Conservation (phyloP, 2,113 vertebrate species). For the Perca fluviatilis region DNA sequence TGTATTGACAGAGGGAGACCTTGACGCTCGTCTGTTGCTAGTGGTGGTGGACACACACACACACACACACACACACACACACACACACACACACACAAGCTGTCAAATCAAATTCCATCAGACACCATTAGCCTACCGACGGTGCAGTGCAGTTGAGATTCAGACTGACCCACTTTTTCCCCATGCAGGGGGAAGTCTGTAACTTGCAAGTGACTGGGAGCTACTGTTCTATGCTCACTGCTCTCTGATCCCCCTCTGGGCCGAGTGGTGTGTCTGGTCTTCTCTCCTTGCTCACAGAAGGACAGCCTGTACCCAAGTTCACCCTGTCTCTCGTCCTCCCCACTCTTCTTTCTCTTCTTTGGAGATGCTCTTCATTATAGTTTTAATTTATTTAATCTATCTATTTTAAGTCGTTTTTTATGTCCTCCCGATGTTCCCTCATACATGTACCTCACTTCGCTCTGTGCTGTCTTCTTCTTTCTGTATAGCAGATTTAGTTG, state of each 20-base stretch:
- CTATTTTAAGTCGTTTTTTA: not conserved
- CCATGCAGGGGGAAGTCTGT: slow-evolving; percentile 36
- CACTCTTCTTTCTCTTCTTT: not conserved
- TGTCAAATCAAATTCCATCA: slow-evolving; percentile 57
- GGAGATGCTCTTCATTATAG: not conserved
- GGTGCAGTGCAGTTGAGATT: slow-evolving; percentile 52
- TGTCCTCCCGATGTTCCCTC: not conserved
- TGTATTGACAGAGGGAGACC: slow-evolving; percentile 47
- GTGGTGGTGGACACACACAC: not conserved
- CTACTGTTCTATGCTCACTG: slow-evolving; percentile 7
- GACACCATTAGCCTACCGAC: not conserved
- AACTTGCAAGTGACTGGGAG: slow-evolving; percentile 29
- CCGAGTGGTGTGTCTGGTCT: slow-evolving; percentile 27
- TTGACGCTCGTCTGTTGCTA: slow-evolving; percentile 41
- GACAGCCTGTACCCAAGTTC: slow-evolving; percentile 49
- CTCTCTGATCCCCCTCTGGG: slow-evolving; percentile 21
- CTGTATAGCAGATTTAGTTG: not conserved
- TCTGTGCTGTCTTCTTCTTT: not conserved
- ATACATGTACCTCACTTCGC: not conserved
- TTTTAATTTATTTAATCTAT: not conserved
- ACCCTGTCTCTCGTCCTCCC: not conserved
- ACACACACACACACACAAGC: slow-evolving; percentile 9
- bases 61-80: not conserved
- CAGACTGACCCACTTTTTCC: slow-evolving; percentile 45
- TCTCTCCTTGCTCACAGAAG: slow-evolving; percentile 27